Base-by-base conservation (phyloP, 1,140 invertebrate genomes). In the Monomorium pharaonis region DNA sequence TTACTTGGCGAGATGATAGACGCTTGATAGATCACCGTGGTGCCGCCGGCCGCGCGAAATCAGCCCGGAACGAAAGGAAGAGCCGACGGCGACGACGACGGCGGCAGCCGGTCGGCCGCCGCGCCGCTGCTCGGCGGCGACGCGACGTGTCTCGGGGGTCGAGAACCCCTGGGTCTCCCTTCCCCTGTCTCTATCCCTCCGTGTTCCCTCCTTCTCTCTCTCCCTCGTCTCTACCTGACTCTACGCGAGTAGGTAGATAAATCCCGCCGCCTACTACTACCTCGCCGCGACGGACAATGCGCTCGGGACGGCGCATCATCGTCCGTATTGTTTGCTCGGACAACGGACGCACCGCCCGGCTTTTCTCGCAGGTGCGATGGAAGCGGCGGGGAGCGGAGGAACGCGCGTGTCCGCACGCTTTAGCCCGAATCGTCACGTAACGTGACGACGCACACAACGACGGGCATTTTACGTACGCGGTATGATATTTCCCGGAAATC, bases 191-290 rank as follows among this genome's bases (percentile, higher is more conserved):
- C 4, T 44, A 60, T 18, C 49, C 16, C n/a, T 24, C 77, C 54
- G 44, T 16, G 74, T 44, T 74, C 42, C 65, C 58, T 74, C 56
- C 65, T 47, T 85, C 63, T 81, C 54, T 51, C 56, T 81, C 27
- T 21, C 51, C 33, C 37, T 47, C 37, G 14, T 69, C 76, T 91
- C 90, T 91, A 91, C 88, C 89, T 89, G 90, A 88, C 87, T 92
- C 89, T 89, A 91, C 89, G n/a, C n/a, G 88, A 92, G 91, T 92
- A 91, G 90, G 90, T 85, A 92, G 91, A 92, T 92, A 91, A 91
- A 92, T 91, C 90, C n/a, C 91, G 67, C 90, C 91, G 90, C 90
- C 91, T 89, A 90, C 90, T 89, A 89, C 90, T 87, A 86, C 86
- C 60, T 90, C 87, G 87, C 81, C 80, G 86, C 30, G 44, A 44